Percentiles rank a stretch among this genome's conserved stretches.
Evolutionary conservation across 1,140 invertebrate species (phyloP).

Genomic region (Bombyx mandarina): DNA sequence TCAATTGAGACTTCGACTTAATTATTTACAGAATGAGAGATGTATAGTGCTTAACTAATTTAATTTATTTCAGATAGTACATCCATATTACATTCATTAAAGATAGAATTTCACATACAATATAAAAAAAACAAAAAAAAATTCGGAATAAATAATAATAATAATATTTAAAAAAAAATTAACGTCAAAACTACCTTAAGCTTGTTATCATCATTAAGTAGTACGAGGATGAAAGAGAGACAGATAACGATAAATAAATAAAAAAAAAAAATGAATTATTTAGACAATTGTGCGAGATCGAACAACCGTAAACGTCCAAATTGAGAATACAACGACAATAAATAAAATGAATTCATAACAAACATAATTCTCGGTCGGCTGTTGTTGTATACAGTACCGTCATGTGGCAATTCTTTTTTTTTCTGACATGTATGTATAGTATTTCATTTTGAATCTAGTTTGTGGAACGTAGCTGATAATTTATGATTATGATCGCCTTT

Average conservation of each 20-base stretch:
- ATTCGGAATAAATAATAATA: background rate
- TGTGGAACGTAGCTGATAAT: too few relatives aligned
- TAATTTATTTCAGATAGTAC: too few relatives aligned
- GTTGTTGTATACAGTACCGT: slow-evolving; percentile 16
- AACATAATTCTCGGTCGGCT: slow-evolving; percentile 17
- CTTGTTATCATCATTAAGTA: too few relatives aligned
- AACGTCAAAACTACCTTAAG: background rate
- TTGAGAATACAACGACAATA: slow-evolving; percentile 28
- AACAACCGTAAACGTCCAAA: slow-evolving; percentile 11
- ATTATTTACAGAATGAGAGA: too few relatives aligned
- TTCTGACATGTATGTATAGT: background rate
- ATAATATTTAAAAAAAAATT: background rate
- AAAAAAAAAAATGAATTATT: too few relatives aligned
- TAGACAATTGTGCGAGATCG: background rate
- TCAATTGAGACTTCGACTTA: too few relatives aligned
- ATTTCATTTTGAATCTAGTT: background rate
- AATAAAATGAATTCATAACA: slow-evolving; percentile 30
- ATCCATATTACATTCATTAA: too few relatives aligned
- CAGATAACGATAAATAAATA: too few relatives aligned
- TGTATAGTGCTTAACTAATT: too few relatives aligned
- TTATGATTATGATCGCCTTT: too few relatives aligned
- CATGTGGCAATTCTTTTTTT: background rate
- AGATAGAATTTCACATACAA: background rate
- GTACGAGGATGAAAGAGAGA: too few relatives aligned
- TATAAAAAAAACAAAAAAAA: background rate